Percentiles rank a stretch among this genome's conserved stretches.
Evolutionary conservation across 2,797 vertebrate species (phyloP).

Genomic region (Xerus rutilus): DNA sequence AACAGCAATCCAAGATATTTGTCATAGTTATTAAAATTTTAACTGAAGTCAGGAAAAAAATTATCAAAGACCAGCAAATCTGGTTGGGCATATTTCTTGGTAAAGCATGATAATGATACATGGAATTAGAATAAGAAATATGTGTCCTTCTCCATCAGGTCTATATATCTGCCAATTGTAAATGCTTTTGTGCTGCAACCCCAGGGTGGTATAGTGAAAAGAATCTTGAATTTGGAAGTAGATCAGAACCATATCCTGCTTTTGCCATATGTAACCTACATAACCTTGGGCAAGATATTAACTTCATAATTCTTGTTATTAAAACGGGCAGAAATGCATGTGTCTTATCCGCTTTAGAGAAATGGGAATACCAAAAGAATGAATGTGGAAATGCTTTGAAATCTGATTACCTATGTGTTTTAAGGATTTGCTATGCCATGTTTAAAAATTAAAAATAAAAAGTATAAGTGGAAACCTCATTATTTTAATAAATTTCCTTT

Average conservation of each 20-base stretch:
- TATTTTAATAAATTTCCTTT: neutral
- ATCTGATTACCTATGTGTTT: neutral
- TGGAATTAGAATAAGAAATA: neutral
- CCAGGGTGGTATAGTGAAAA: neutral
- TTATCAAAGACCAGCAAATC: neutral
- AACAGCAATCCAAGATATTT: neutral
- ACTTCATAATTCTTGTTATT: neutral
- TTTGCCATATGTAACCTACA: neutral
- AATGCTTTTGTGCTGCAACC: neutral
- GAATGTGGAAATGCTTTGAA: neutral
- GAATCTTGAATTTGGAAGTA: neutral
- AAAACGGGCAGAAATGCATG: neutral
- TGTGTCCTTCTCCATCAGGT: neutral
- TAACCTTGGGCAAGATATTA: neutral
- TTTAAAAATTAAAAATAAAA: constrained; percentile 44
- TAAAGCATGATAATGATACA: neutral
- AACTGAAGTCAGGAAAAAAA: constrained; percentile 18
- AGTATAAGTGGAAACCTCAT: neutral
- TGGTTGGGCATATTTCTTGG: neutral
- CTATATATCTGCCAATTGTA: neutral
- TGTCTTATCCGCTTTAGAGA: neutral
- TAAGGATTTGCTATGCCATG: neutral
- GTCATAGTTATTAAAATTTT: neutral
- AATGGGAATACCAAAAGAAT: neutral
- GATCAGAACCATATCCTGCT: neutral